Base-by-base conservation (phyloP, 2,797 vertebrate genomes). In the Salarias fasciatus region DNA sequence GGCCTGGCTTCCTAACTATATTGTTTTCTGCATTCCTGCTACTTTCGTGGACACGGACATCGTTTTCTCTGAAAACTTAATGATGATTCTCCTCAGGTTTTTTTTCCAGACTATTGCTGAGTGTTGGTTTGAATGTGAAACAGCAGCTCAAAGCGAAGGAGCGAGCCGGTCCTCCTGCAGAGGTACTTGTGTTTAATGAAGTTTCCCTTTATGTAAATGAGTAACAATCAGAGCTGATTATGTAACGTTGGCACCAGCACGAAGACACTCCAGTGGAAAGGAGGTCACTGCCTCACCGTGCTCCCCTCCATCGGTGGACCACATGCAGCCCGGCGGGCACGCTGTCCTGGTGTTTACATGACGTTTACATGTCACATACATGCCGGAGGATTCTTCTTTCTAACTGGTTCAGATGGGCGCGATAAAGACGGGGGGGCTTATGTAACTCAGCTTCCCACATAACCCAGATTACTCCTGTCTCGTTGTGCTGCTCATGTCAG, bases 391-490 rank as follows among this genome's bases (percentile, higher is more conserved):
- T n/a, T n/a, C n/a, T 31, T 31, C 8, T 31, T 31, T 31, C 31
- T 75, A n/a, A n/a, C n/a, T n/a, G n/a, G n/a, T n/a, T 68, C 65
- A 53, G 66, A 47, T 47, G 3, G 58, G 33, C 51, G 57, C n/a
- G 58, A 68, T 69, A 35, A 30, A 51, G 52, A 52, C 24, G 9
- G 49, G 30, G 30, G 53, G 5, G 46, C 24, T 86, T 83, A 86
- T 51, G 68, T 85, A 88, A 85, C 45, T 5, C 51, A 6, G 48
- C 78, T 69, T 61, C 84, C 77, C 80, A 82, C 82, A 65, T 69
- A 68, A 79, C 75, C 73, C 75, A 76, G 63, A 77, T 72, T 35
- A 18, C 75, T 77, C 13, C 60, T 8, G 11, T 33, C 55, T 33
- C 8, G 13, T 11, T 47, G 60, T 10, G 69, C 30, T 31, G 5